Evolutionary conservation across 2,888 invertebrate genomes (phyloP), one percentile per base, ranked within the genome.

Genomic region (Antheraea yamamai): DNA sequence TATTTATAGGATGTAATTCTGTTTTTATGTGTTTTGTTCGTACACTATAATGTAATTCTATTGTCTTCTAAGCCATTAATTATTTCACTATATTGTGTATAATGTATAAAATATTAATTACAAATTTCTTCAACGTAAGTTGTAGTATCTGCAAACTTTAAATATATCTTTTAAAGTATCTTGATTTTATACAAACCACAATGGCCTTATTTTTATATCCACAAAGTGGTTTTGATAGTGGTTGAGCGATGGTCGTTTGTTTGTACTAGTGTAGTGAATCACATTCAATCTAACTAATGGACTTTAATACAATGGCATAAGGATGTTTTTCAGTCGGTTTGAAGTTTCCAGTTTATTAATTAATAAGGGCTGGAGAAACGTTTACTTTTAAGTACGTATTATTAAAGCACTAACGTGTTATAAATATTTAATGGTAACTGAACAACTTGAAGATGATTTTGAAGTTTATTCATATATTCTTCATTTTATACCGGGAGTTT

Each of bases 191-290:
- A 66, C 30, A 66, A 66, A 66, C 16, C 30, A 30, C 64, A 66
- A 16, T 12, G 30, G 16, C 26, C 12, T 12, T 66, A 66, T 30
- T 66, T 30, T 66, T 66, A 30, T 30, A 66, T 66, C 64, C 30
- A 66, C 82, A 83, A 83, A 80, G 79, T 78, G 81, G 71, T 73
- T 72, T 70, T 76, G 79, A 83, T 82, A 84, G 83, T 81, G 72
- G 75, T 18, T 47, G 12, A 47, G 47, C 47, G 2, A 0, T 72
- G 47, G 52, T 52, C n/a, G 16, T 47, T 58, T 55, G 73, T 73
- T 73, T 73, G 52, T 73, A 73, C 26, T 73, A 20, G 55, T 73
- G 20, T 26, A 20, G 47, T 51, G 39, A 72, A 10, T 72, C 47
- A 23, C 4, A 20, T 6, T n/a, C n/a, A 4, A 51, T 26, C 26